A percentile compares a stretch with the other conserved stretches of the same genome.
phyloP scores from a whole-genome alignment of 2,888 invertebrate genomes.

The Chromoteleia sp. region DNA sequence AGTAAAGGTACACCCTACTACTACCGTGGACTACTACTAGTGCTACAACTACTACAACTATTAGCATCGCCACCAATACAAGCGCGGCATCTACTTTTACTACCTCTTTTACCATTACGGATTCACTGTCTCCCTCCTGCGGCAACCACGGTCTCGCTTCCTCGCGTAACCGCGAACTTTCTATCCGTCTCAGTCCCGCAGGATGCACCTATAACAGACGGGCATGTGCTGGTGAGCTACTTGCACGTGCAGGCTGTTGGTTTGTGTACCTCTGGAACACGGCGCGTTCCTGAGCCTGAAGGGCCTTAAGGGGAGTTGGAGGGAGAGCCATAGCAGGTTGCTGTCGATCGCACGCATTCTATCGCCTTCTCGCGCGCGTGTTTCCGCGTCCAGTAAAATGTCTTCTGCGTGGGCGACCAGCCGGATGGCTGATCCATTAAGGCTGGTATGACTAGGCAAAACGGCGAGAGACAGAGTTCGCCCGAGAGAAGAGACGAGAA shows the following conservation, averaged over 20 bases:
- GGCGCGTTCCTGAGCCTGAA: conserved; percentile 39
- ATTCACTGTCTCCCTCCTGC: conserved; percentile 68
- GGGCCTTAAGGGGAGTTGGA: conserved; percentile 35
- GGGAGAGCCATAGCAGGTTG: conserved; percentile 55
- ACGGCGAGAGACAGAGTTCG: neutral
- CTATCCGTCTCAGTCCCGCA: conserved; percentile 69
- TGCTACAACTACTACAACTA: conserved; percentile 74
- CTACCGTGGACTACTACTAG: conserved; percentile 72
- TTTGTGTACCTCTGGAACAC: conserved; percentile 53
- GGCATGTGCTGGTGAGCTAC: conserved; percentile 45
- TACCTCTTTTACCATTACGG: conserved; percentile 72
- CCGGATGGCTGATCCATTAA: conserved; percentile 64
- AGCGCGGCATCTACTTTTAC: conserved; percentile 68
- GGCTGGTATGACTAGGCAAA: conserved; percentile 45
- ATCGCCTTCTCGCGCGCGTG: conserved; percentile 61
- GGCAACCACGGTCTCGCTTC: conserved; percentile 71
- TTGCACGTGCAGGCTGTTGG: conserved; percentile 49
- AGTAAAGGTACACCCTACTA: conserved; percentile 79
- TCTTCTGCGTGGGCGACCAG: conserved; percentile 61
- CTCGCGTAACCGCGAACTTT: conserved; percentile 71
- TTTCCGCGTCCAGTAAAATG: conserved; percentile 66
- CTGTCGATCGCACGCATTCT: conserved; percentile 68
- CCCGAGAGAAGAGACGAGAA: neutral
- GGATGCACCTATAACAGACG: conserved; percentile 73
- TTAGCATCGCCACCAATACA: conserved; percentile 65